Percentiles rank a stretch among this genome's conserved stretches.
phyloP scores from a whole-genome alignment of 2,113 vertebrate species.

The Seriola quinqueradiata region DNA sequence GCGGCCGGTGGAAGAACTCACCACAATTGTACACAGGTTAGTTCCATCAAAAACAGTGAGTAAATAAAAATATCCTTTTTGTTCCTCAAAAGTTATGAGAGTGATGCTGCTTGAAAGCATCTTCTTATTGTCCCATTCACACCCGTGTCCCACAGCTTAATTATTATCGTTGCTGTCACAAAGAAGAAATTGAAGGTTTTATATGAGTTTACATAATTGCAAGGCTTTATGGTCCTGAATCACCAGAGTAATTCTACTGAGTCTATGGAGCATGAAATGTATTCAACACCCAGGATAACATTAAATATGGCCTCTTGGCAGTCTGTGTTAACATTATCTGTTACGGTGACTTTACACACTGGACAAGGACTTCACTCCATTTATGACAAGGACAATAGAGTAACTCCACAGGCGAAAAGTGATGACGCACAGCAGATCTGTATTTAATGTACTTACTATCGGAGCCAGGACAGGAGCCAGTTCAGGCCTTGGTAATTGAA shows the following conservation, averaged over 20 bases:
- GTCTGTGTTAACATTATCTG: slow-evolving; percentile 34
- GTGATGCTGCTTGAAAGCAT: slow-evolving; percentile 2
- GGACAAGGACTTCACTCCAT: slow-evolving; percentile 41
- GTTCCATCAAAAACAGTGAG: slow-evolving; percentile 6
- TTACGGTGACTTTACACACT: slow-evolving; percentile 33
- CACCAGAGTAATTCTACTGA: slow-evolving; percentile 39
- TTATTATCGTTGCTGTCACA: slow-evolving; percentile 14
- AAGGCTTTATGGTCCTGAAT: slow-evolving; percentile 44
- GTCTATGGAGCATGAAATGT: slow-evolving; percentile 48
- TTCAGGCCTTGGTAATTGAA: slow-evolving; percentile 34
- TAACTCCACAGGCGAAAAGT: slow-evolving; percentile 41
- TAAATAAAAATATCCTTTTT: not conserved
- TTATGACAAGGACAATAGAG: slow-evolving; percentile 55
- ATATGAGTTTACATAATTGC: slow-evolving; percentile 24
- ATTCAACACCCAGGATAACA: slow-evolving; percentile 23
- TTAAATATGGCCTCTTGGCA: slow-evolving; percentile 40
- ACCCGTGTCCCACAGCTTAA: not conserved
- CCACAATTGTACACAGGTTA: slow-evolving; percentile 91
- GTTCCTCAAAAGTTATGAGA: too few relatives aligned
- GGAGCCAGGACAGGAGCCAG: slow-evolving; percentile 21
- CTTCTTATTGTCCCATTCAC: not conserved
- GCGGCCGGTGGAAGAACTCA: slow-evolving; percentile 91
- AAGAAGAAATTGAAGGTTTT: slow-evolving; percentile 1
- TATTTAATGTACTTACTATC: slow-evolving; percentile 44
- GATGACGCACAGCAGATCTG: slow-evolving; percentile 57